phyloP scores from a whole-genome alignment of 2,888 invertebrate species.

The Caenorhabditis virilis region DNA sequence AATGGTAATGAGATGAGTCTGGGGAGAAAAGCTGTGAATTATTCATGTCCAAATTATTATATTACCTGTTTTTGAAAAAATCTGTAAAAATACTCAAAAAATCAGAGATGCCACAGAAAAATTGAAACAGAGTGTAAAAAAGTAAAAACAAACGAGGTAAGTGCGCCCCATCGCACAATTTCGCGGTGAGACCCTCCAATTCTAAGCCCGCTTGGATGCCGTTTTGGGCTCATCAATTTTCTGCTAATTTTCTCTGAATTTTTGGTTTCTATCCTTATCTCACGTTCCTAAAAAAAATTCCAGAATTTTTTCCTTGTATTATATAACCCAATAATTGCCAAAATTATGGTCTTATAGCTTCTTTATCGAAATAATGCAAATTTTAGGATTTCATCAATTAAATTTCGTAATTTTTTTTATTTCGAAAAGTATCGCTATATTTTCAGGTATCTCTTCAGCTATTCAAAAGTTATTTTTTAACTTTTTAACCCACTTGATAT shows the following conservation, averaged over 20 bases:
- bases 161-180: conserved; percentile 24
- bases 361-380: no score
- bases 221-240: conserved; percentile 31
- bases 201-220: conserved; percentile 26
- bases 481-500: conserved; percentile 38
- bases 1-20: no score
- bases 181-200: conserved; percentile 31
- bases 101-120: background rate
- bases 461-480: conserved; percentile 35
- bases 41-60: no score
- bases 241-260: conserved; percentile 1
- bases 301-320: background rate
- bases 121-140: conserved; percentile 2
- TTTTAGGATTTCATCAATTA: background rate
- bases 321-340: no score
- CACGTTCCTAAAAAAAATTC: background rate
- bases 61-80: background rate
- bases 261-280: background rate
- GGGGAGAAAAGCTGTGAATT: no score
- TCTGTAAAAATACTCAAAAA: background rate
- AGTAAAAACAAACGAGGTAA: conserved; percentile 4
- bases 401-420: conserved; percentile 13
- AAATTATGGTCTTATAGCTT: no score
- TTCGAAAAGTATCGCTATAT: no score
- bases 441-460: background rate